A percentile compares a stretch with the other conserved stretches of the same genome.
Evolutionary conservation across 2,888 invertebrate species (phyloP).

Genomic region (Cantharis flavilabris): DNA sequence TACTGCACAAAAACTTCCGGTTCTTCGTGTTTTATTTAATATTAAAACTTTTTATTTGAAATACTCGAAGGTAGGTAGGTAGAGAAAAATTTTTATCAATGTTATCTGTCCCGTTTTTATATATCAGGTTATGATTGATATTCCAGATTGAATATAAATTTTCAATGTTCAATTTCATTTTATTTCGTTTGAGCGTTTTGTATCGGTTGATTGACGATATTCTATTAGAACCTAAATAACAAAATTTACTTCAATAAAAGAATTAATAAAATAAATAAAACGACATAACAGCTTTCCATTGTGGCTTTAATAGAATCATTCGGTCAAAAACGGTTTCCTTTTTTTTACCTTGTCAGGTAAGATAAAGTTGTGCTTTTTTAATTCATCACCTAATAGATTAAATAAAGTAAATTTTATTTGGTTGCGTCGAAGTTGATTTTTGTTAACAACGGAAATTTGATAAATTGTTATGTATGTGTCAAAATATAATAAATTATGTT

Average conservation of each 20-base stretch:
- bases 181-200: neutral
- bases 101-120: slow-evolving; percentile 2
- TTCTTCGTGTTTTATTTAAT: slow-evolving; percentile 12
- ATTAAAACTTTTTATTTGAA: slow-evolving; percentile 12
- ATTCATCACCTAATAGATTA: neutral
- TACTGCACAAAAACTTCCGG: slow-evolving; percentile 4
- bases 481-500: neutral
- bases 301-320: neutral
- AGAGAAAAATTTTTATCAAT: slow-evolving; percentile 1
- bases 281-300: neutral
- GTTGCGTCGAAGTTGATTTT: neutral
- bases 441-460: neutral
- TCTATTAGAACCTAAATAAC: neutral
- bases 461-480: slow-evolving; percentile 2
- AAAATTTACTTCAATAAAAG: neutral
- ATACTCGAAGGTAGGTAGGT: neutral
- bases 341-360: neutral
- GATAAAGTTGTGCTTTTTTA: neutral
- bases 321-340: neutral
- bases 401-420: neutral
- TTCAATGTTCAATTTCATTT: neutral
- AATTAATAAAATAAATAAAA: neutral
- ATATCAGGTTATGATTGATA: neutral
- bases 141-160: slow-evolving; percentile 3
- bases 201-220: neutral